Base-by-base conservation (phyloP, 1,140 invertebrate species). In the Hycleus phaleratus region DNA sequence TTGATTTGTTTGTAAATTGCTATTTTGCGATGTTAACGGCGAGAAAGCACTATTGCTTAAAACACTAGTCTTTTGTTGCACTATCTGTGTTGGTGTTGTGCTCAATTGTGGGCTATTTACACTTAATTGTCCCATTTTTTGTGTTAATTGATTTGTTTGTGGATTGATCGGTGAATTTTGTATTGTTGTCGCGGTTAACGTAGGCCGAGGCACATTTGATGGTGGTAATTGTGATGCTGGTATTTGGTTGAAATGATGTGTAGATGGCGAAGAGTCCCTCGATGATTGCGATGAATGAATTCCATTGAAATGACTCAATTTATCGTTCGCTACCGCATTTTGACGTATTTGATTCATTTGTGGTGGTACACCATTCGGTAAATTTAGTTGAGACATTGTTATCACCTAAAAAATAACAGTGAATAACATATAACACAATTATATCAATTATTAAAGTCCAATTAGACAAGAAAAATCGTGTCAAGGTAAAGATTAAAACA, bases 231-330 rank as follows among this genome's bases (percentile, higher is more conserved):
- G 70, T 39, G 62, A 67, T 8, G 64, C 18, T n/a, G 71, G 69
- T 57, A 72, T 68, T 32, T 59, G 51, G 7, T 59, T 40, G 26
- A 49, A 56, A 25, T 50, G 40, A n/a, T 65, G 56, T 12, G 51
- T 49, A 12, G 63, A 42, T 51, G 72, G 72, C 12, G 72, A 73
- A 11, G 69, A 70, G 45, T 67, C 70, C 46, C 72, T 65, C 24
- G 72, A 73, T 25, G 71, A 71, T 47, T 63, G 62, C 12, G 71
- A 72, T 32, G 32, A 32, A 50, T 65, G 63, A 46, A 73, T 39
- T 18, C 72, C 72, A 63, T 74, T 74, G 26, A 71, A 63, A 26
- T 64, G 59, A 18, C 51, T 53, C 38, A 59, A 49, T 38, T 55
- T 45, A 26, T 57, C 49, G 18, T 49, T 49, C 12, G 51, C 9